phyloP scores from a whole-genome alignment of 2,113 vertebrate genomes.

The Butastur rufipennis region DNA sequence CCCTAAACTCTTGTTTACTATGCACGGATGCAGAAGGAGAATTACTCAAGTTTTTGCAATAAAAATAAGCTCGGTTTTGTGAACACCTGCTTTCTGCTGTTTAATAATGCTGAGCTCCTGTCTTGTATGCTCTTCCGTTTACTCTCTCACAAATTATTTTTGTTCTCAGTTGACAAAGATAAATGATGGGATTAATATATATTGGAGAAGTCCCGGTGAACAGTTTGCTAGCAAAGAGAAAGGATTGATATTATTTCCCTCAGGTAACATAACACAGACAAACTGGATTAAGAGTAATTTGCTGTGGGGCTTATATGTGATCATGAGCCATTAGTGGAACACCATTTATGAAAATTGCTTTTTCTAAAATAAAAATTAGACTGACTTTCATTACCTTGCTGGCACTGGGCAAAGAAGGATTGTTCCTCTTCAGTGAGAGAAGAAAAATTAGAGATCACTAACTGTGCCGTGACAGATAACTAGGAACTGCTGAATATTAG shows the following conservation, averaged over 20 bases:
- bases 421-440: neutral
- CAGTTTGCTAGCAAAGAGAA: constrained; percentile 74
- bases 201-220: constrained; percentile 89
- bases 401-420: neutral
- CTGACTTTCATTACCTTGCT: constrained; percentile 65
- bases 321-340: constrained; percentile 90
- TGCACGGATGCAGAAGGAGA: constrained; percentile 74
- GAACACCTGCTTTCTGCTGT: constrained; percentile 86
- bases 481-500: neutral
- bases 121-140: constrained; percentile 84
- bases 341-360: constrained; percentile 87
- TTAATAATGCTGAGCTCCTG: constrained; percentile 81
- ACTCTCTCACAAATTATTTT: constrained; percentile 91
- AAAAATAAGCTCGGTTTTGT: constrained; percentile 76
- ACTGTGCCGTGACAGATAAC: neutral
- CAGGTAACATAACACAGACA: constrained; percentile 89
- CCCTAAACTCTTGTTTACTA: constrained; percentile 69
- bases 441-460: neutral
- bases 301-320: constrained; percentile 91
- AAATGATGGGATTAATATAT: constrained; percentile 99
- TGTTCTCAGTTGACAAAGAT: constrained; percentile 96
- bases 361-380: constrained; percentile 81
- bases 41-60: constrained; percentile 80
- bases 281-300: constrained; percentile 98
- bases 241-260: constrained; percentile 94